phyloP scores from a whole-genome alignment of 1,140 invertebrate species.

The Aphelenchoides besseyi region DNA sequence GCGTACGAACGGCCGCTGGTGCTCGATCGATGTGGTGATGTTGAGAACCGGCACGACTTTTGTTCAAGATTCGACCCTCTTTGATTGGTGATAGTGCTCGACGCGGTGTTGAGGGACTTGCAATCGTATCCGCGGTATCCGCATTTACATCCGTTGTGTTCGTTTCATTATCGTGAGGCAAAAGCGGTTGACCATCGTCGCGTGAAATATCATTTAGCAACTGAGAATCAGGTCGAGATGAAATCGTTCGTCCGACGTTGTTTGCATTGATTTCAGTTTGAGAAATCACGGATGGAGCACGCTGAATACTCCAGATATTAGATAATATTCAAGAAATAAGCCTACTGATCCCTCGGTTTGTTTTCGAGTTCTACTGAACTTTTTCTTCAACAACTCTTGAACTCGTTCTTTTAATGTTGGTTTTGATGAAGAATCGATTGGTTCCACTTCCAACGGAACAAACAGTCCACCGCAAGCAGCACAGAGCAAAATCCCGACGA shows the following conservation, averaged over 20 bases:
- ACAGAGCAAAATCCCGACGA: slow-evolving; percentile 86
- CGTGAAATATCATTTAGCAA: slow-evolving; percentile 9
- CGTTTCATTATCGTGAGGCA: slow-evolving; percentile 29
- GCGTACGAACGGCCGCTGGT: slow-evolving; percentile 28
- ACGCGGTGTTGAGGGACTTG: slow-evolving; percentile 25
- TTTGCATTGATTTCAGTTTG: background rate
- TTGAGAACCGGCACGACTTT: slow-evolving; percentile 54
- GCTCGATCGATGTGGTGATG: slow-evolving; percentile 30
- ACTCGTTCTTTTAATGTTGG: slow-evolving; percentile 12
- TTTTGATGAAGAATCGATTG: background rate
- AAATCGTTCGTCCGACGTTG: background rate
- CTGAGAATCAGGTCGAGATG: slow-evolving; percentile 22
- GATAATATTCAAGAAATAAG: background rate
- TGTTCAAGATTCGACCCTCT: slow-evolving; percentile 43
- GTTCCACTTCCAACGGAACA: slow-evolving; percentile 70
- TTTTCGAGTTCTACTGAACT: slow-evolving; percentile 10
- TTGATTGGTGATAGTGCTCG: slow-evolving; percentile 47
- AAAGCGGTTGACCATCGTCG: slow-evolving; percentile 41
- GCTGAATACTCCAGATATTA: slow-evolving; percentile 8
- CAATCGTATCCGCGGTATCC: slow-evolving; percentile 23
- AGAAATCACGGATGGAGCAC: background rate
- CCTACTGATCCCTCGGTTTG: slow-evolving; percentile 1
- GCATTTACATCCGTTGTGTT: slow-evolving; percentile 2
- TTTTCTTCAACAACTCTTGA: slow-evolving; percentile 19
- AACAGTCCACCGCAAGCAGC: slow-evolving; percentile 87